Conservation (phyloP, 2,888 invertebrate species). For the Lypha dubia region DNA sequence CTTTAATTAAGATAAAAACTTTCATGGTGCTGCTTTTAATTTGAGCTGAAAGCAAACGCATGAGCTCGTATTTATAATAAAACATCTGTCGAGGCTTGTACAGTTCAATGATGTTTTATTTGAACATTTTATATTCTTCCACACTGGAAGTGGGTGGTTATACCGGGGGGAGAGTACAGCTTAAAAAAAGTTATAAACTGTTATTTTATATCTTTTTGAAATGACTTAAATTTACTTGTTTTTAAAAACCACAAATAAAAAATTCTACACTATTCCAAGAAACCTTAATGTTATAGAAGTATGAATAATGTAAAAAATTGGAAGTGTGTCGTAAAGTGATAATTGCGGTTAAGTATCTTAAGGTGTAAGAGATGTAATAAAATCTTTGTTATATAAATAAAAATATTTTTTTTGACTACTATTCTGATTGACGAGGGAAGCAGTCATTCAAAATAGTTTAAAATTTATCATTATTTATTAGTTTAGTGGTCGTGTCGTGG, state of each 20-base stretch:
- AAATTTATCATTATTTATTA: too few relatives aligned
- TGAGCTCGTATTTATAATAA: not conserved
- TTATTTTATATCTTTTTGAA: not conserved
- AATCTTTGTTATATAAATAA: too few relatives aligned
- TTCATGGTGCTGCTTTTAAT: not conserved
- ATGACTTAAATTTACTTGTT: not conserved
- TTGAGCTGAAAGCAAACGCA: not conserved
- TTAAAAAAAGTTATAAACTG: not conserved
- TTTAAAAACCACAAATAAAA: too few relatives aligned
- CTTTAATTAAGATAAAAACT: slow-evolving; percentile 3
- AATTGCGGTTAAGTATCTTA: too few relatives aligned
- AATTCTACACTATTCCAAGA: not conserved
- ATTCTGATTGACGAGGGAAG: too few relatives aligned
- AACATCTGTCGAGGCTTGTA: not conserved
- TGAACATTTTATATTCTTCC: not conserved
- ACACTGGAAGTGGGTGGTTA: not conserved
- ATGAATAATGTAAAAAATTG: not conserved
- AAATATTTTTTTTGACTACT: too few relatives aligned
- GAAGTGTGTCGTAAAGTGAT: not conserved
- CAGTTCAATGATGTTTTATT: not conserved
- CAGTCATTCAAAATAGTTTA: too few relatives aligned
- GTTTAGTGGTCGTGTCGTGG: too few relatives aligned
- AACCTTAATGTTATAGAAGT: not conserved
- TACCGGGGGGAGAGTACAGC: not conserved
- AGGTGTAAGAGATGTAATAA: too few relatives aligned